phyloP scores from a whole-genome alignment of 2,113 vertebrate species.

The Halcyon senegalensis region DNA sequence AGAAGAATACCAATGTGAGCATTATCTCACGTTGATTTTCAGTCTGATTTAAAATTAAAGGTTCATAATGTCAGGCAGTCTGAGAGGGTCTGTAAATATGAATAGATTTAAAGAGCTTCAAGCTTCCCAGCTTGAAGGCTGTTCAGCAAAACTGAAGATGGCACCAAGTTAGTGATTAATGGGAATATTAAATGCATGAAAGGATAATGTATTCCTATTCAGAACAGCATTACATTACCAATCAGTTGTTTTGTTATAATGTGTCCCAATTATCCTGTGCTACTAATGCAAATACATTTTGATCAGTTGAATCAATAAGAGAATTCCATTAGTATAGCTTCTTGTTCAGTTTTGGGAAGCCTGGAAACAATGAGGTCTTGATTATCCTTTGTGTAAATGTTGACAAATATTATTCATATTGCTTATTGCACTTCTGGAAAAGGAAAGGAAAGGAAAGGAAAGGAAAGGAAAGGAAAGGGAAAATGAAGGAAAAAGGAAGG shows the following conservation, averaged over 20 bases:
- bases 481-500: too few relatives aligned
- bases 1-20: background rate
- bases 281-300: constrained; percentile 72
- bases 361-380: constrained; percentile 50
- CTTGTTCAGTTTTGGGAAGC: constrained; percentile 61
- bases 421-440: background rate
- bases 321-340: constrained; percentile 60
- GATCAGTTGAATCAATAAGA: constrained; percentile 68
- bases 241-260: constrained; percentile 68
- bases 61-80: constrained; percentile 2
- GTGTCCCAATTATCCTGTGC: constrained; percentile 35
- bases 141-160: constrained; percentile 32
- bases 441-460: background rate
- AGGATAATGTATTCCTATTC: constrained; percentile 61
- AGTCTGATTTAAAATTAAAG: constrained; percentile 48
- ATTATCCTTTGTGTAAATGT: constrained; percentile 49
- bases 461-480: background rate
- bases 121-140: constrained; percentile 28
- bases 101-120: constrained; percentile 48
- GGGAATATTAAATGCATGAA: constrained; percentile 61
- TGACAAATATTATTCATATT: constrained; percentile 11
- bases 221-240: constrained; percentile 34
- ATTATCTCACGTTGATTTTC: background rate
- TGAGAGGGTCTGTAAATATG: constrained; percentile 3
- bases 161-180: constrained; percentile 55